Conservation (phyloP, 1,140 invertebrate species). For the Cataglyphis hispanica region DNA sequence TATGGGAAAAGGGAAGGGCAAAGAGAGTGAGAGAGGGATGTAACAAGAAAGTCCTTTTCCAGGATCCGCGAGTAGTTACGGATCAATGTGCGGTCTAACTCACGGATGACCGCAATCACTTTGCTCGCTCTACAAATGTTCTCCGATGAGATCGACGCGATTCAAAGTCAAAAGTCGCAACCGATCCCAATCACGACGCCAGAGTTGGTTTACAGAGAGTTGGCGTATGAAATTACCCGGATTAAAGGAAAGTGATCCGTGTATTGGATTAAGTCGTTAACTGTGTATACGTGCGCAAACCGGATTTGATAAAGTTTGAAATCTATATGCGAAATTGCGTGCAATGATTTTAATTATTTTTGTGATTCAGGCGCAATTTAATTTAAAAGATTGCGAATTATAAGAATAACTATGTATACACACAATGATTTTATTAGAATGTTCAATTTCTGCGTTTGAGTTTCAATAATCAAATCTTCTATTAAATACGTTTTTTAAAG, state of each 20-base stretch:
- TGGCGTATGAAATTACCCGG: constrained; percentile 50
- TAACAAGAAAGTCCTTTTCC: constrained; percentile 70
- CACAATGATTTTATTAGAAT: background rate
- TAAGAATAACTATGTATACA: background rate
- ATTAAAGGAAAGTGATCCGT: constrained; percentile 29
- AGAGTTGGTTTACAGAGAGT: constrained; percentile 48
- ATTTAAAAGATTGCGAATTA: background rate
- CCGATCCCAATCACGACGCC: constrained; percentile 11
- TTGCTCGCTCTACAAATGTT: constrained; percentile 69
- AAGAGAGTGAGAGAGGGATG: background rate
- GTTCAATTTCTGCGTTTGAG: background rate
- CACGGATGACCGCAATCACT: constrained; percentile 64
- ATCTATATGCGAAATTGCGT: background rate
- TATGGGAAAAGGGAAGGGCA: background rate
- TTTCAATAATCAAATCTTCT: background rate
- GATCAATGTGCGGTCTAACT: constrained; percentile 68
- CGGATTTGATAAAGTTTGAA: constrained; percentile 7
- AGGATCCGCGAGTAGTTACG: constrained; percentile 59
- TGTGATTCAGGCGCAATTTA: too few relatives aligned
- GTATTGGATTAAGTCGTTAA: background rate
- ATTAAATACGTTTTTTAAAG: background rate
- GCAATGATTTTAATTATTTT: background rate
- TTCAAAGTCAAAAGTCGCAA: constrained; percentile 49
- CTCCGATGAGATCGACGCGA: constrained; percentile 68
- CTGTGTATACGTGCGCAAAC: constrained; percentile 3